phyloP scores from a whole-genome alignment of 2,797 vertebrate species.

The Acrossocheilus wenchowensis region DNA sequence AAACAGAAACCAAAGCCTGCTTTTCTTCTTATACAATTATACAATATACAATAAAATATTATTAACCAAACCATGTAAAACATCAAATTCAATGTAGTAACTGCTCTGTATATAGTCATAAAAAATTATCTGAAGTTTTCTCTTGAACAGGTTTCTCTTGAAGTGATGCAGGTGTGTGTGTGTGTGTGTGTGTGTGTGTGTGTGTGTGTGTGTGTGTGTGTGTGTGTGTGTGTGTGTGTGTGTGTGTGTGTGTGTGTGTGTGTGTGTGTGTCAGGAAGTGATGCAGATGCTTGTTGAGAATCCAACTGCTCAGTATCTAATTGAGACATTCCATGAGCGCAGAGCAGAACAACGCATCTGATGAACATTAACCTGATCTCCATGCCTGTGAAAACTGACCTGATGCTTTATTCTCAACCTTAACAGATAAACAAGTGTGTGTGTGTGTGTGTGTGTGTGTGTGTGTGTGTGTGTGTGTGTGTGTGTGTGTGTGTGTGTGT shows the following conservation, averaged over 20 bases:
- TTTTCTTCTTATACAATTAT: too few relatives aligned
- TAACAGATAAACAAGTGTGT: neutral
- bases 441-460: slow-evolving; percentile 6
- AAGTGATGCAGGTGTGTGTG: neutral
- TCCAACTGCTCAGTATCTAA: slow-evolving; percentile 1
- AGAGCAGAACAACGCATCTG: slow-evolving; percentile 10
- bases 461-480: neutral
- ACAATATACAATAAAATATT: too few relatives aligned
- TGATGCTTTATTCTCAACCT: neutral
- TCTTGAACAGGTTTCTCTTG: neutral
- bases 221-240: neutral
- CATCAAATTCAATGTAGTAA: neutral
- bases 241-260: neutral
- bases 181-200: too few relatives aligned
- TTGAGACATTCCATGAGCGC: slow-evolving; percentile 21
- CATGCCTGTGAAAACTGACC: neutral
- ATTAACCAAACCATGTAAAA: neutral
- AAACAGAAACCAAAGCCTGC: neutral
- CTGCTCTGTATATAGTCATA: too few relatives aligned
- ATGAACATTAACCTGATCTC: slow-evolving; percentile 37
- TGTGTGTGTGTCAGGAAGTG: neutral
- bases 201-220: too few relatives aligned
- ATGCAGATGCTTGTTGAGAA: neutral
- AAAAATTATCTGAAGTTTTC: neutral
- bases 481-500: neutral